These are phyloP conservation scores for Calcarius ornatus DNA, from an alignment of 2,113 vertebrate genomes.

Conservation along the genomic window DNA sequence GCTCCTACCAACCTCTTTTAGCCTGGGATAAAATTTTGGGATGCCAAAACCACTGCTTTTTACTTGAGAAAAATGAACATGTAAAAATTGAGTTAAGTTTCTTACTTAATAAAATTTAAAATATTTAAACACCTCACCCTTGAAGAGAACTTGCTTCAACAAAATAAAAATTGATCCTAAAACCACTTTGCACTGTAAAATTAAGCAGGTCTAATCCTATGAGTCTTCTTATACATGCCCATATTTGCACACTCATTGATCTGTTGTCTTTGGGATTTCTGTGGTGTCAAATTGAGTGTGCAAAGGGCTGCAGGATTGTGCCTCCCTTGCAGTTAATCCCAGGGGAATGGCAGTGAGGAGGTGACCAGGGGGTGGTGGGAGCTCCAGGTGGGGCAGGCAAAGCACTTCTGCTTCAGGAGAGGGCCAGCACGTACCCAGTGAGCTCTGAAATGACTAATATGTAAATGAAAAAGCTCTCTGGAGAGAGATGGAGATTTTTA, in stretches of 20 bases:
- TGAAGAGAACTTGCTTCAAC: neutral
- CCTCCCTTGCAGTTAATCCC: neutral
- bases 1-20: neutral
- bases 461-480: neutral
- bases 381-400: neutral
- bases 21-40: neutral
- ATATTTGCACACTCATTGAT: neutral
- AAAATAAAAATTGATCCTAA: neutral
- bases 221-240: neutral
- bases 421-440: neutral
- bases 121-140: neutral
- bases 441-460: slow-evolving; percentile 9
- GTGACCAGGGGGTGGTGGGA: neutral
- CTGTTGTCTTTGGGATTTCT: neutral
- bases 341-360: neutral
- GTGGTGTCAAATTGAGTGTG: neutral
- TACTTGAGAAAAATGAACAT: neutral
- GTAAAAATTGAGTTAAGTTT: neutral
- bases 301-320: neutral
- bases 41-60: neutral
- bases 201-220: neutral
- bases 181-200: neutral
- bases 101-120: neutral
- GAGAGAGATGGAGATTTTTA: slow-evolving; percentile 1
- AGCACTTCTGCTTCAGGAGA: neutral